Conservation (phyloP, 2,888 invertebrate genomes). For the Ptychoptera contaminata region DNA sequence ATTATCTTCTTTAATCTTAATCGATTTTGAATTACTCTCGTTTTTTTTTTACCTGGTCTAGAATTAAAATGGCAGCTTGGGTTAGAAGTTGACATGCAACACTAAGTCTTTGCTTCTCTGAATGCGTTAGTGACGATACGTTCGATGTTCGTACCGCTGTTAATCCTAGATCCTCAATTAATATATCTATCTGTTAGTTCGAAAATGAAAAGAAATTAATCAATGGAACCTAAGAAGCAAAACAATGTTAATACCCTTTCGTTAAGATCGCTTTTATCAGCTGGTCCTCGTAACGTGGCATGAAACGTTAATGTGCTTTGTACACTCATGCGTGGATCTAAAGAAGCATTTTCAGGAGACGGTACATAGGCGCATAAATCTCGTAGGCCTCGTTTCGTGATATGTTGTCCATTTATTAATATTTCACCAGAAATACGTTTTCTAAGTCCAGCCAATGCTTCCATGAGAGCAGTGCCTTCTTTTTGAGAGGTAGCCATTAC, state of each 20-base stretch:
- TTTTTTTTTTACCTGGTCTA: conserved; percentile 75
- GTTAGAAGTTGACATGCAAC: conserved; percentile 79
- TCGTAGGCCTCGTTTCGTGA: conserved; percentile 51
- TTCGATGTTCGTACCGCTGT: conserved; percentile 79
- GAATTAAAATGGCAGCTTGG: conserved; percentile 69
- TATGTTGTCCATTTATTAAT: conserved; percentile 71
- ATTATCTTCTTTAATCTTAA: neutral
- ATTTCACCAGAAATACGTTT: conserved; percentile 60
- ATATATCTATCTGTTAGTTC: conserved; percentile 53
- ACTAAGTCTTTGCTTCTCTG: conserved; percentile 72
- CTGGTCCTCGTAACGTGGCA: conserved; percentile 42
- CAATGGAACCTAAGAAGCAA: neutral
- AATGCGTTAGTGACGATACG: conserved; percentile 70
- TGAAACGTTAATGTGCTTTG: conserved; percentile 76
- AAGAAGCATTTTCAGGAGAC: conserved; percentile 24
- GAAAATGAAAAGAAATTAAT: conserved; percentile 3
- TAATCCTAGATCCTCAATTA: conserved; percentile 82
- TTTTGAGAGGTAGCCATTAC: conserved; percentile 77
- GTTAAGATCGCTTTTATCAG: conserved; percentile 42
- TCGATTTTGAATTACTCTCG: conserved; percentile 45
- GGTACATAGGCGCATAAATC: conserved; percentile 46
- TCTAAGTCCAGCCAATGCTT: conserved; percentile 62
- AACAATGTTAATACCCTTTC: conserved; percentile 41
- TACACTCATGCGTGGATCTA: conserved; percentile 66
- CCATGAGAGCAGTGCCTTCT: conserved; percentile 74